Conservation (phyloP, 2,797 vertebrate genomes). For the Apogon talboti region DNA sequence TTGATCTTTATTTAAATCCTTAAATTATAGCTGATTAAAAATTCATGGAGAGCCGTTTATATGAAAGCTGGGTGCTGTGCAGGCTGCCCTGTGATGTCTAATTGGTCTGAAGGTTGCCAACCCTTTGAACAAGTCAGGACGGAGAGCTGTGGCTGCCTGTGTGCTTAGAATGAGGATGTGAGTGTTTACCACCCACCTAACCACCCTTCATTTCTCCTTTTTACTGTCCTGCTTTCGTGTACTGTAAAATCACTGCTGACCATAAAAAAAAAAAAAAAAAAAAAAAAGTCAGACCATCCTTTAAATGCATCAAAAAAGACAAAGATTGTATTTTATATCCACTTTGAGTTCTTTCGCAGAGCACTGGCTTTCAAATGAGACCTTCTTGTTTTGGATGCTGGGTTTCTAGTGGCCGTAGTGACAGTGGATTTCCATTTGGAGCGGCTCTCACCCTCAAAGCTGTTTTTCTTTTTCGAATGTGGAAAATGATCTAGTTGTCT, state of each 20-base stretch:
- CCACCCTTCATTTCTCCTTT: slow-evolving; percentile 53
- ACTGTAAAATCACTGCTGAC: slow-evolving; percentile 27
- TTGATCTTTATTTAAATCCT: slow-evolving; percentile 86
- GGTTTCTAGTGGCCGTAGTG: slow-evolving; percentile 32
- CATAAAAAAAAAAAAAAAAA: slow-evolving; percentile 30
- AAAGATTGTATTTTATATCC: slow-evolving; percentile 9
- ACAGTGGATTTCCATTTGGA: slow-evolving; percentile 54
- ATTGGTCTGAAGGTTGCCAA: slow-evolving; percentile 85
- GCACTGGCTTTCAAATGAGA: slow-evolving; percentile 18
- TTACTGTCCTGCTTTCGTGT: slow-evolving; percentile 36
- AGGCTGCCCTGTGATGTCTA: slow-evolving; percentile 83
- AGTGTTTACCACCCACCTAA: slow-evolving; percentile 77
- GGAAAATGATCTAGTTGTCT: slow-evolving; percentile 59
- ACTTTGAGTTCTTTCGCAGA: slow-evolving; percentile 24
- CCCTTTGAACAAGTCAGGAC: slow-evolving; percentile 84
- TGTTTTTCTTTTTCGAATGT: slow-evolving; percentile 31
- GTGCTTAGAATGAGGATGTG: slow-evolving; percentile 76
- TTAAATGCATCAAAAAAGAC: slow-evolving; percentile 4
- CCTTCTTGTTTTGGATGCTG: slow-evolving; percentile 37
- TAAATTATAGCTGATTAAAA: slow-evolving; percentile 86
- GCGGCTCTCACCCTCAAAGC: slow-evolving; percentile 51
- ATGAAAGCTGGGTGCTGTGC: slow-evolving; percentile 77
- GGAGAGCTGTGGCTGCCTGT: slow-evolving; percentile 72
- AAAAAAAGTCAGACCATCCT: slow-evolving; percentile 22
- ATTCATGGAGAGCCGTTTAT: slow-evolving; percentile 82